Conservation (phyloP, 2,113 vertebrate genomes). For the Myiozetetes cayanensis region DNA sequence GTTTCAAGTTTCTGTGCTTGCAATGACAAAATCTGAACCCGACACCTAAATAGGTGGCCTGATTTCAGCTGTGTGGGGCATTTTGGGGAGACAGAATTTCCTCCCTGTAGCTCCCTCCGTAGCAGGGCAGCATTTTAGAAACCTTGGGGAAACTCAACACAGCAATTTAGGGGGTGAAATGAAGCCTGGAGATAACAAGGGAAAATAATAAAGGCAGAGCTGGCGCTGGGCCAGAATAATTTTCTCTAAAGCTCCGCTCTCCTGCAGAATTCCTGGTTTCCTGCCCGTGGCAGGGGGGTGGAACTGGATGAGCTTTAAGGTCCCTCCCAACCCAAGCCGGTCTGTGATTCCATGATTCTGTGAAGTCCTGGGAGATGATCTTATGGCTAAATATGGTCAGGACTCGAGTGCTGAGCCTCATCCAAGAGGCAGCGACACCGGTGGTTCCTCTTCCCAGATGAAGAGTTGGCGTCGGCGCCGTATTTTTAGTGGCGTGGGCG, state of each 20-base stretch:
- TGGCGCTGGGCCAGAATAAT: not conserved
- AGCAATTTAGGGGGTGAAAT: not conserved
- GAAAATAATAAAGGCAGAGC: not conserved
- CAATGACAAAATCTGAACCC: not conserved
- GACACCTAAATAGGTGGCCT: not conserved
- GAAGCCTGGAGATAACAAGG: not conserved
- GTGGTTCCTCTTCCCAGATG: conserved; percentile 19
- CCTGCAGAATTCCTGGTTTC: not conserved
- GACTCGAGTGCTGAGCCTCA: not conserved
- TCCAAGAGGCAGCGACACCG: not conserved
- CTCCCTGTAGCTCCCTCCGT: not conserved
- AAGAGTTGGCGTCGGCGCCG: not conserved
- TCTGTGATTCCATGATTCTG: not conserved
- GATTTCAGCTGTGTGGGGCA: not conserved
- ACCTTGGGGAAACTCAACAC: not conserved
- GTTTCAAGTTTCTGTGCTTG: not conserved
- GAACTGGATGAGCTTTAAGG: not conserved
- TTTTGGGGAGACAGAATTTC: not conserved
- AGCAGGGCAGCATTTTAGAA: not conserved
- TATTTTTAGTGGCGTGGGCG: conserved; percentile 50
- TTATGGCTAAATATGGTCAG: conserved; percentile 55
- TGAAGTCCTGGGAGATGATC: not conserved
- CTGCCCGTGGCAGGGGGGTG: not conserved
- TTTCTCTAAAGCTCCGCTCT: not conserved
- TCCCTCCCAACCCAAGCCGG: not conserved